Evolutionary conservation across 2,113 vertebrate genomes (phyloP), one percentile per base, ranked within the genome.

Genomic region (Cyanistes caeruleus): DNA sequence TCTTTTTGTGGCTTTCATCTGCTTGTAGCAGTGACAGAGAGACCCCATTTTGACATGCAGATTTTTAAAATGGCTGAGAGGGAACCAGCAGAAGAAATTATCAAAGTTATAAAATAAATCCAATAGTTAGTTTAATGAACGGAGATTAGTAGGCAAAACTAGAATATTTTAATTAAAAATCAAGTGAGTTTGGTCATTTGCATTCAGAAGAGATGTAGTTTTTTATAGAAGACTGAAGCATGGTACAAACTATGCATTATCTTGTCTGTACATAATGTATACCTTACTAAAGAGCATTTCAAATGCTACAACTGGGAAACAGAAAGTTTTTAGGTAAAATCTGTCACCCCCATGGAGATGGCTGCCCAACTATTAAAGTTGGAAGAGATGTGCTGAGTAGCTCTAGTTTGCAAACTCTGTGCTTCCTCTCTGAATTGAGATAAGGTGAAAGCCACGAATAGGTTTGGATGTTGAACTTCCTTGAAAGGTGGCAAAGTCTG

Each of bases 1-100:
- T 97, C 91, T 95, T 95, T 72, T 82, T 35, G 53, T 87, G 69
- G 62, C 91, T 94, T 95, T 96, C 77, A 93, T 96, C 91, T 7
- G 7, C 43, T 55, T 27, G 46, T 59, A 48, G 60, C 44, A 21
- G 41, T 90, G 63, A 82, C 58, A 70, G 51, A 69, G 43, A 17
- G 35, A 16, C 15, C 58, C 18, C 3, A 3, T 80, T 93, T 77
- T 72, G 43, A 72, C 59, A n/a, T 60, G 17, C 37, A 88, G 31
- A 13, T 51, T 93, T 93, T 87, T 55, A n/a, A 89, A 74, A 22
- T 4, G 9, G 35, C 67, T 84, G n/a, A 75, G 55, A 82, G 19
- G 10, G 62, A 89, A 14, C 12, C 49, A 52, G 31, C 0, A 1
- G 64, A 89, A 86, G 20, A 72, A 88, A 52, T 70, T 16, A 49